A percentile compares a stretch with the other conserved stretches of the same genome.
Evolutionary conservation across 2,797 vertebrate species (phyloP).

Genomic region (Ptychadena robeensis): DNA sequence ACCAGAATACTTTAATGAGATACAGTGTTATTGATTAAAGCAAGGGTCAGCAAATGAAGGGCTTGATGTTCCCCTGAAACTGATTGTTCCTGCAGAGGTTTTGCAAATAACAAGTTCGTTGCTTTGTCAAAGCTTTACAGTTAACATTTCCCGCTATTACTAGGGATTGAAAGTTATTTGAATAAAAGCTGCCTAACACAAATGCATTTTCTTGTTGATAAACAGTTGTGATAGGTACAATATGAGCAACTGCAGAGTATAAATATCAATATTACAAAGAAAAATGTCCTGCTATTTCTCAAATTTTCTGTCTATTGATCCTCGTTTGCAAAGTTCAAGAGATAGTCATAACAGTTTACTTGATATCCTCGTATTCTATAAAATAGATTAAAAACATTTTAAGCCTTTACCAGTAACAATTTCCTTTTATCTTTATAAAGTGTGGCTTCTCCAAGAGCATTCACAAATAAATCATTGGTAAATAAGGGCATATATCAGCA

Average conservation of each 20-base stretch:
- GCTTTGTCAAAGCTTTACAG: background rate
- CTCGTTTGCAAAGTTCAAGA: background rate
- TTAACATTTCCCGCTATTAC: background rate
- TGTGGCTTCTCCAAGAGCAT: no score
- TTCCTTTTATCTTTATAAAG: no score
- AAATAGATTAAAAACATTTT: background rate
- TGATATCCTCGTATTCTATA: background rate
- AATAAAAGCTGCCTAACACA: background rate
- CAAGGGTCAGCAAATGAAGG: slow-evolving; percentile 60
- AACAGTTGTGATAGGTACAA: background rate
- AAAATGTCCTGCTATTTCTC: background rate
- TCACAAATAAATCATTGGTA: no score
- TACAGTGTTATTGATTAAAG: slow-evolving; percentile 61
- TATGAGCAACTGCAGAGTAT: background rate
- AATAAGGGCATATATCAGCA: no score
- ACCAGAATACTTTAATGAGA: slow-evolving; percentile 62
- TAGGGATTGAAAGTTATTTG: background rate
- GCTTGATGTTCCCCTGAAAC: slow-evolving; percentile 51
- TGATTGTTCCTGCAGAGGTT: slow-evolving; percentile 41
- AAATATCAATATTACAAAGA: background rate
- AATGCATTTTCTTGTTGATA: background rate
- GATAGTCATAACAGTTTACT: background rate
- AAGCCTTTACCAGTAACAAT: background rate
- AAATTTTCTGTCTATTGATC: background rate
- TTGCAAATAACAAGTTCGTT: slow-evolving; percentile 28